Evolutionary conservation across 2,797 vertebrate species (phyloP).

Genomic region (Cottoperca gobio): DNA sequence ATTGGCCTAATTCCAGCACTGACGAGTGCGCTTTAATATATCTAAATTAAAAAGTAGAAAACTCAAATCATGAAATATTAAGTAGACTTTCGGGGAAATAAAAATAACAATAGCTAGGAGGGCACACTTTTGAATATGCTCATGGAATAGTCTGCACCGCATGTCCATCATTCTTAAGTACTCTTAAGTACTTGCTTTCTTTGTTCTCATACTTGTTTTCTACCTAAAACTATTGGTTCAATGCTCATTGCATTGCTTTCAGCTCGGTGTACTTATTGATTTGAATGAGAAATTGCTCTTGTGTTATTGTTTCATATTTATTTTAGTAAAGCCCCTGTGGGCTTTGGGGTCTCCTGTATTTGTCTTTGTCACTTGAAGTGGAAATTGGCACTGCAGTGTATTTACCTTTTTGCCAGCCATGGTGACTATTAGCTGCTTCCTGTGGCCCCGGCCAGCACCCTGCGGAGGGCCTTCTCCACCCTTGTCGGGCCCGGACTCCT

Average conservation of each 20-base stretch:
- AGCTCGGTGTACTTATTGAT: neutral
- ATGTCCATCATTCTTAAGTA: neutral
- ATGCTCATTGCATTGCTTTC: neutral
- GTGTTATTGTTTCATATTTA: neutral
- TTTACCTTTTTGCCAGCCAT: slow-evolving; percentile 90
- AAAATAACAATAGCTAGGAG: too few relatives aligned
- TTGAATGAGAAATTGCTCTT: neutral
- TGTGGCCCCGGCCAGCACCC: slow-evolving; percentile 85
- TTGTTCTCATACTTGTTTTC: neutral
- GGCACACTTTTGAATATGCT: neutral
- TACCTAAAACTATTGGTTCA: too few relatives aligned
- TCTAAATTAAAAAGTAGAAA: neutral
- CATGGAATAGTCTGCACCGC: neutral
- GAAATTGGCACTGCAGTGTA: neutral
- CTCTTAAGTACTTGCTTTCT: neutral
- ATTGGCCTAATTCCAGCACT: neutral
- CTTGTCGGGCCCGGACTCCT: slow-evolving; percentile 67
- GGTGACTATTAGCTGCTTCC: slow-evolving; percentile 92
- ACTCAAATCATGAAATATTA: neutral
- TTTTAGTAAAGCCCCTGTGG: neutral
- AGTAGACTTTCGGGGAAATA: neutral
- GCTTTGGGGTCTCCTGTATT: neutral
- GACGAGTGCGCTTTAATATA: neutral
- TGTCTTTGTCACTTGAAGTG: neutral
- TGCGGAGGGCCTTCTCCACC: slow-evolving; percentile 77